phyloP scores from a whole-genome alignment of 2,797 vertebrate species.

The Simalia tracyae region DNA sequence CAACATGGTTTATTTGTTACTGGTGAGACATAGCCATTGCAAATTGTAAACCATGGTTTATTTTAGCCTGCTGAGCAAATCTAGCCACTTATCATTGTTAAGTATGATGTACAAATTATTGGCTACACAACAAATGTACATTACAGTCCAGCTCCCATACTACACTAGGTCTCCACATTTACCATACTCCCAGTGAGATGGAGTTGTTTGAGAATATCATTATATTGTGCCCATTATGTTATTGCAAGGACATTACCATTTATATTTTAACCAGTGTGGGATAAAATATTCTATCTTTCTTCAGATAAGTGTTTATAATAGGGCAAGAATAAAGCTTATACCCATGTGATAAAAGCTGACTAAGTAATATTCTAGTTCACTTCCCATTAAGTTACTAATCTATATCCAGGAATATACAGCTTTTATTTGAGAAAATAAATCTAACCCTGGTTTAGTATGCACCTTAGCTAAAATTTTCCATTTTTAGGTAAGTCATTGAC shows the following conservation, averaged over 20 bases:
- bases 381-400: not conserved
- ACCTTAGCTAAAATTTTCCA: not conserved
- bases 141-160: not conserved
- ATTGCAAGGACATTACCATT: not conserved
- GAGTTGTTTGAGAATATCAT: not conserved
- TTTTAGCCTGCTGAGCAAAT: not conserved
- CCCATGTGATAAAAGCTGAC: not conserved
- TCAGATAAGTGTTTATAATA: not conserved
- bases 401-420: not conserved
- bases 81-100: not conserved
- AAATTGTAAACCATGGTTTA: not conserved
- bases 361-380: not conserved
- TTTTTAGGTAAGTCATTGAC: not conserved
- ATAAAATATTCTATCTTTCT: not conserved
- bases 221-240: not conserved
- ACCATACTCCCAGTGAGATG: not conserved
- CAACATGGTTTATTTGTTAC: not conserved
- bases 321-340: not conserved
- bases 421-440: not conserved
- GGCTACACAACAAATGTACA: not conserved
- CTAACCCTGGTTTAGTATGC: not conserved
- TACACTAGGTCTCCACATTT: not conserved
- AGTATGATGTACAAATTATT: not conserved
- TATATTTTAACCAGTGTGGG: not conserved
- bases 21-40: not conserved